Base-by-base conservation (phyloP, 2,113 vertebrate species). In the Tympanuchus pallidicinctus region DNA sequence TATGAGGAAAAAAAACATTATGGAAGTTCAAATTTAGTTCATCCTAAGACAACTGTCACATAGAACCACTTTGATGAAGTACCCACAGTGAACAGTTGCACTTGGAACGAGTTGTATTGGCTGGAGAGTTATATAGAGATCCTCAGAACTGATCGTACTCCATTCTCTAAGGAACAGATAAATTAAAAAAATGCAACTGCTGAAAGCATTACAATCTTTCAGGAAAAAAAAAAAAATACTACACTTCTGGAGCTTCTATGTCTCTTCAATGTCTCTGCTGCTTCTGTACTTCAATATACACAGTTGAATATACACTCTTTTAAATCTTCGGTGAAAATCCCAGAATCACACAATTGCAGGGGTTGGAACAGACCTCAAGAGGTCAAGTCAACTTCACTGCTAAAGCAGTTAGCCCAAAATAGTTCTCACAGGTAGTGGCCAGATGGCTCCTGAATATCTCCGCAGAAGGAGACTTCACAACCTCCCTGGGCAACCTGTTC, bases 271-370 rank as follows among this genome's bases (percentile, higher is more conserved):
- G 38, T 16, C 69, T 66, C 91, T 24, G n/a, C 74, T 86, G 75
- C 78, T 97, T 89, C 88, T 86, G 13, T 6, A 82, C 78, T 92
- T 97, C 87, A 96, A 36, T 97, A 79, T 73, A 48, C 18, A 10
- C 15, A 87, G 34, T 25, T 34, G 83, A 69, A 24, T 13, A 5
- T 16, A 52, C 70, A 54, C 13, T 42, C 19, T 56, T 10, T 13
- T 25, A 6, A 5, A 34, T 75, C 60, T 61, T 30, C 34, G 27
- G 14, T 79, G 11, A 5, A 73, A 75, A 6, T 3, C 27, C 27
- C 52, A 54, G 27, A 54, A 54, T 54, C 52, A 17, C 52, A 54
- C 27, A 54, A 54, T 10, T 54, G 25, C 52, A 28, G 27, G 52
- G 27, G 52, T 17, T 54, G 27, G 52, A 54, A 54, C 5, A 8